Base-by-base conservation (phyloP, 2,888 invertebrate species). In the Papilio elwesi region DNA sequence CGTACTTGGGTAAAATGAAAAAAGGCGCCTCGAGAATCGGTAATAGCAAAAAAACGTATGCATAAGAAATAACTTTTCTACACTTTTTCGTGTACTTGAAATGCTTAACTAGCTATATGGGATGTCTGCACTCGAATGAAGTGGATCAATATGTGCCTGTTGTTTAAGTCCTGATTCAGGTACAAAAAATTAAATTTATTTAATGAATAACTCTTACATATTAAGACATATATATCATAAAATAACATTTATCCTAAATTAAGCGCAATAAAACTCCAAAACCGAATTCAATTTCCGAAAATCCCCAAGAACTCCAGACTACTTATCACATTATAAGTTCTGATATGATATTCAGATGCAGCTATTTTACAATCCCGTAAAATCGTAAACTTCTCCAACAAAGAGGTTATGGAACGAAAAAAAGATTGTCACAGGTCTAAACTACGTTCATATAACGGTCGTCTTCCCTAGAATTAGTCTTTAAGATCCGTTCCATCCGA, bases 391-490 rank as follows among this genome's bases (percentile, higher is more conserved):
- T 9, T n/a, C 13, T 52, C 10, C 10, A 52, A 52, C 6, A 52
- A 13, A 52, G 52, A 52, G 6, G 11, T 0, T 7, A 13, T 6
- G 15, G 15, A 12, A 6, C 9, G 6, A 12, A n/a, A 64, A 12
- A 47, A 63, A 63, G 16, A 64, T 9, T 26, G 49, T 16, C 64
- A 13, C 8, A 57, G 36, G 1, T 59, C 38, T 16, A 1, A 52
- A 15, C 15, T 6, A n/a, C n/a, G n/a, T 52, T 52, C 6, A 13
- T 59, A 59, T 64, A 70, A 55, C 70, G 55, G 63, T 64, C 43
- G 16, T 62, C 47, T 55, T 16, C 51, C 16, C 63, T 68, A 59
- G 55, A 67, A 67, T 74, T 55, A 55, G 52, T 70, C 66, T 53
- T 53, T 38, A 53, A 64, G 55, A 57, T 66, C 70, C 52, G 43